These are phyloP conservation scores for Ptychodera flava DNA, from an alignment of 35 echinoderm and acorn worm species.

Conservation along the genomic window DNA sequence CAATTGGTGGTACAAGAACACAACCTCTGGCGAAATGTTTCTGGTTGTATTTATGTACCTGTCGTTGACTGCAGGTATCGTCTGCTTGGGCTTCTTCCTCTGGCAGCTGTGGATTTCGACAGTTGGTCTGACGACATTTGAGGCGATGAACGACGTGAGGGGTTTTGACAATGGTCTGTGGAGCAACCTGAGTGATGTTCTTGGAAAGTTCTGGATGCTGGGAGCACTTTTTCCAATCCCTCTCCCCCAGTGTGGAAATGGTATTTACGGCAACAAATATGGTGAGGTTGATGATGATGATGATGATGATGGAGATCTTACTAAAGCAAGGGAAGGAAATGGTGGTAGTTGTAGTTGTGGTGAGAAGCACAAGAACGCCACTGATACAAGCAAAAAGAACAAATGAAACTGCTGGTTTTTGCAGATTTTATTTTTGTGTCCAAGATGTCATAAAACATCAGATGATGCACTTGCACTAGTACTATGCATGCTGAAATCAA, in stretches of 20 bases:
- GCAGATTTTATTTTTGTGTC: too few species aligned
- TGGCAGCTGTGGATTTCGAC: slow-evolving; percentile 29
- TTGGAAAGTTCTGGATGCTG: slow-evolving; percentile 51
- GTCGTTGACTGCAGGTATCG: slow-evolving; percentile 19
- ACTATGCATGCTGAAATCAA: too few species aligned
- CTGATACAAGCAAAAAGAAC: too few species aligned
- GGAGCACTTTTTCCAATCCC: slow-evolving; percentile 39
- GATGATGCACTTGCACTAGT: too few species aligned
- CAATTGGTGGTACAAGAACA: slow-evolving; percentile 5
- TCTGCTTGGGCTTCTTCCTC: slow-evolving; percentile 22
- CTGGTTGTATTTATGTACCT: slow-evolving; percentile 34
- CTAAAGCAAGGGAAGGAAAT: too few species aligned
- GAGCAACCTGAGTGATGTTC: slow-evolving; percentile 36
- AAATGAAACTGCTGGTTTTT: too few species aligned
- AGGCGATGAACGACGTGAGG: slow-evolving; percentile 25
- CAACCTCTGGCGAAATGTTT: slow-evolving; percentile 2
- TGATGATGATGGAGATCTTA: too few species aligned
- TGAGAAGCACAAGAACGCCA: too few species aligned
- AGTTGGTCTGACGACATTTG: slow-evolving; percentile 29
- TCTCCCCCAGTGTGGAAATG: slow-evolving; percentile 45
- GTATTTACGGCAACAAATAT: slow-evolving; percentile 15
- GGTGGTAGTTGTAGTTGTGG: too few species aligned
- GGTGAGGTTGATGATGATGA: background rate
- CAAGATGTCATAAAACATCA: too few species aligned
- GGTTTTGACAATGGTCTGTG: slow-evolving; percentile 17